phyloP scores from a whole-genome alignment of 2,113 vertebrate genomes.

The Poeciliopsis prolifica region DNA sequence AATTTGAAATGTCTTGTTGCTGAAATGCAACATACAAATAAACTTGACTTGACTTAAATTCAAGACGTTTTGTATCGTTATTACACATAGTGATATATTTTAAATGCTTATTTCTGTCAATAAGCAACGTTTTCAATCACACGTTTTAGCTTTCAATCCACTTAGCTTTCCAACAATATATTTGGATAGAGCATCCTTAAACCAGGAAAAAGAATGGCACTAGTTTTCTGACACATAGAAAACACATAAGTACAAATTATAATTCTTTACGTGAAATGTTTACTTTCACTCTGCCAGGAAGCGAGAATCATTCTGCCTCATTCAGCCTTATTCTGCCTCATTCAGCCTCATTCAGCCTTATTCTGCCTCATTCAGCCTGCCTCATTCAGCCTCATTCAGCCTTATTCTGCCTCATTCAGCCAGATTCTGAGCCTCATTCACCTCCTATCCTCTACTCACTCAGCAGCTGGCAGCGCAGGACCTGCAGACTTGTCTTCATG shows the following conservation, averaged over 20 bases:
- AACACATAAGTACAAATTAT: background rate
- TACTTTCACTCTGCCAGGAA: background rate
- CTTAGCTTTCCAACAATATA: no score
- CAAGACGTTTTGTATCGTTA: background rate
- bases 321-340: accelerated
- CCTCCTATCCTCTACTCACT: constrained; percentile 83
- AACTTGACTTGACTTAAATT: background rate
- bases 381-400: no score
- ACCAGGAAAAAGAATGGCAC: background rate
- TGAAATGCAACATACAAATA: no score
- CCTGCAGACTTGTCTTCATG: constrained; percentile 99
- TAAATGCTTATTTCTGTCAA: background rate
- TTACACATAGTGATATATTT: background rate
- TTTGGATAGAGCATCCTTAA: no score
- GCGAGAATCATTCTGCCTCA: no score
- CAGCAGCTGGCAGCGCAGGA: constrained; percentile 97
- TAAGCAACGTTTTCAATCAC: no score
- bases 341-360: no score
- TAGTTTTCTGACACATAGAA: background rate
- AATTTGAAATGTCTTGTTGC: no score
- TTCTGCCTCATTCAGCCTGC: no score
- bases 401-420: no score
- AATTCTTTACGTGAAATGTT: background rate
- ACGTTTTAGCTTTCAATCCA: no score
- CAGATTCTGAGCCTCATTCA: no score